Evolutionary conservation across 2,888 invertebrate species (phyloP).

Genomic region (Elmis aenea): DNA sequence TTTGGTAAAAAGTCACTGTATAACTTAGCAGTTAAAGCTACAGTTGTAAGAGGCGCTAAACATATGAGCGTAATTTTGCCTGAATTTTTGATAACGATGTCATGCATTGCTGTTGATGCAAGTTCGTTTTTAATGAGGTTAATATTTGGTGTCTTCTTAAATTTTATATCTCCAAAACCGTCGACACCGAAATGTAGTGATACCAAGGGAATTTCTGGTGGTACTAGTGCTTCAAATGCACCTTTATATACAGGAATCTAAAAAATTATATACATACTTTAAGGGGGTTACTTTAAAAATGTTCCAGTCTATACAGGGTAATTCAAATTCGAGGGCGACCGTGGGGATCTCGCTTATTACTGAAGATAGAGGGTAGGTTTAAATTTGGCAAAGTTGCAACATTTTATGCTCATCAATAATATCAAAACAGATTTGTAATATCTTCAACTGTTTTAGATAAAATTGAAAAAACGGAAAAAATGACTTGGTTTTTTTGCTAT

Average conservation of each 20-base stretch:
- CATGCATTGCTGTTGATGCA: constrained; percentile 57
- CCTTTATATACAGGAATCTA: constrained; percentile 71
- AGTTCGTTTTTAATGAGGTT: constrained; percentile 26
- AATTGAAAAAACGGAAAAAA: no score
- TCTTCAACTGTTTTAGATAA: no score
- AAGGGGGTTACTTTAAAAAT: no score
- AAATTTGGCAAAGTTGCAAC: no score
- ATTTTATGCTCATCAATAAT: no score
- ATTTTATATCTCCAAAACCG: constrained; percentile 62
- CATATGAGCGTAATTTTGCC: constrained; percentile 59
- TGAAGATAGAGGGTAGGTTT: no score
- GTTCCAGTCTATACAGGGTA: no score
- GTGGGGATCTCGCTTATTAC: no score
- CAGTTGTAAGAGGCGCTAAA: constrained; percentile 73
- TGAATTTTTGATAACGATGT: constrained; percentile 53
- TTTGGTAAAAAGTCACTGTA: constrained; percentile 60
- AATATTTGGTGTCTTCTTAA: constrained; percentile 26
- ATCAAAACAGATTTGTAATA: no score
- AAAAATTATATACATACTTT: no score
- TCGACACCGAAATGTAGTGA: constrained; percentile 64
- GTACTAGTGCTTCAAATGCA: constrained; percentile 48
- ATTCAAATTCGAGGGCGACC: no score
- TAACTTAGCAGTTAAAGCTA: constrained; percentile 67
- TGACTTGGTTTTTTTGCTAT: no score
- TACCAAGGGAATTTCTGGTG: constrained; percentile 37